Conservation (phyloP, 2,797 vertebrate species). For the Nyctalus aviator region DNA sequence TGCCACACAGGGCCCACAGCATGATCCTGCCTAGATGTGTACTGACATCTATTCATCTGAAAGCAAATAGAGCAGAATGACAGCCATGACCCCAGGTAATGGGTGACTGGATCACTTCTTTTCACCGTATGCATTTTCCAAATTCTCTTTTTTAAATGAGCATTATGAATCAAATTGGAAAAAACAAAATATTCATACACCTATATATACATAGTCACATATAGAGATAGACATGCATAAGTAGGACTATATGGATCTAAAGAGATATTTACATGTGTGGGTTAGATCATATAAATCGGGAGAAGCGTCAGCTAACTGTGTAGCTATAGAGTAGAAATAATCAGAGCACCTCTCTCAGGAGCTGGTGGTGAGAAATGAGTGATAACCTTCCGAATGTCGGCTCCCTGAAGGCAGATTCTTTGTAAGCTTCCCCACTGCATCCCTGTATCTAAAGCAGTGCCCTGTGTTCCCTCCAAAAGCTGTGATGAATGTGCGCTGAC, state of each 20-base stretch:
- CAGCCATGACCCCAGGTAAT: not conserved
- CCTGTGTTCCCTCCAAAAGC: not conserved
- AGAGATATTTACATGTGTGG: not conserved
- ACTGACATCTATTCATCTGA: not conserved
- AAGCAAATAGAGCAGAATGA: not conserved
- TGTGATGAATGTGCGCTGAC: not conserved
- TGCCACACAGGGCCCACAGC: not conserved
- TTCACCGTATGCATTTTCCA: not conserved
- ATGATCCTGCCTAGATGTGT: not conserved
- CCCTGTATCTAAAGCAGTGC: not conserved
- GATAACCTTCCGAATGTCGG: not conserved
- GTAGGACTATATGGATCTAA: not conserved
- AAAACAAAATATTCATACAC: not conserved
- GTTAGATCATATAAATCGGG: not conserved
- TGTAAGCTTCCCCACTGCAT: not conserved
- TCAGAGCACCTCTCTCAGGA: not conserved
- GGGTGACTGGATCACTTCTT: not conserved
- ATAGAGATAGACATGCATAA: not conserved
- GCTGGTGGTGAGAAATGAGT: not conserved
- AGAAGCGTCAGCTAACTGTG: not conserved
- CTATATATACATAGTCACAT: not conserved
- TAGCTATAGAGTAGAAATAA: constrained; percentile 4
- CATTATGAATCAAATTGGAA: not conserved
- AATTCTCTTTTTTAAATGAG: not conserved
- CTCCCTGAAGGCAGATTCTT: not conserved